These are phyloP conservation scores for Campopleginae sp. DNA, from an alignment of 2,888 invertebrate genomes.

Conservation along the genomic window DNA sequence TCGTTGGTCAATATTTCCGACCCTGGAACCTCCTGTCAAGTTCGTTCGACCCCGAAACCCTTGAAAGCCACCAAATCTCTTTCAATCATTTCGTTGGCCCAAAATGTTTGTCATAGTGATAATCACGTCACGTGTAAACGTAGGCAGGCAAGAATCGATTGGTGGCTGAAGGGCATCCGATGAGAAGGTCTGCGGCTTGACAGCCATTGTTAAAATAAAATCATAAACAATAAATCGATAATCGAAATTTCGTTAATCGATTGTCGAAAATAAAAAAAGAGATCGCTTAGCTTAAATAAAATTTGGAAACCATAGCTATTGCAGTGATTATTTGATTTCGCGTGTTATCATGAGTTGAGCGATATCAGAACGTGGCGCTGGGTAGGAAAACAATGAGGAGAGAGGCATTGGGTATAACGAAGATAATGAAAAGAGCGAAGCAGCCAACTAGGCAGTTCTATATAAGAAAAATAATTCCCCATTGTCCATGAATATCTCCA, in stretches of 20 bases:
- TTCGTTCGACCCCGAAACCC: background rate
- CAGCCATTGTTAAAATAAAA: no score
- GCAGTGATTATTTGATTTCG: background rate
- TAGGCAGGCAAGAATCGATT: background rate
- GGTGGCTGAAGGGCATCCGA: background rate
- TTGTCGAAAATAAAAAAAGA: no score
- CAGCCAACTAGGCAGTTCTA: background rate
- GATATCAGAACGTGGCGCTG: background rate
- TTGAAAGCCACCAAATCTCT: background rate
- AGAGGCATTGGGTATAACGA: background rate
- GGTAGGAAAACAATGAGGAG: background rate
- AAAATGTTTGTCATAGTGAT: constrained; percentile 6
- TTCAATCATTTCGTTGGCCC: background rate
- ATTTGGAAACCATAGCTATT: background rate
- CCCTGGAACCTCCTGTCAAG: background rate
- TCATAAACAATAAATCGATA: no score
- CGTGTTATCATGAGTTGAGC: background rate
- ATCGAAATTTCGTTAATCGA: no score
- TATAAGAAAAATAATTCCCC: background rate
- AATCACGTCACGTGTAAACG: background rate
- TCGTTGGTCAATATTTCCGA: background rate
- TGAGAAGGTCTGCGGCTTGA: background rate
- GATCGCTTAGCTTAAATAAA: no score
- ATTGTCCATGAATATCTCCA: background rate
- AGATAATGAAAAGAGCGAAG: constrained; percentile 13